phyloP scores from a whole-genome alignment of 2,113 vertebrate species.

The Pachypanchax playfairii region DNA sequence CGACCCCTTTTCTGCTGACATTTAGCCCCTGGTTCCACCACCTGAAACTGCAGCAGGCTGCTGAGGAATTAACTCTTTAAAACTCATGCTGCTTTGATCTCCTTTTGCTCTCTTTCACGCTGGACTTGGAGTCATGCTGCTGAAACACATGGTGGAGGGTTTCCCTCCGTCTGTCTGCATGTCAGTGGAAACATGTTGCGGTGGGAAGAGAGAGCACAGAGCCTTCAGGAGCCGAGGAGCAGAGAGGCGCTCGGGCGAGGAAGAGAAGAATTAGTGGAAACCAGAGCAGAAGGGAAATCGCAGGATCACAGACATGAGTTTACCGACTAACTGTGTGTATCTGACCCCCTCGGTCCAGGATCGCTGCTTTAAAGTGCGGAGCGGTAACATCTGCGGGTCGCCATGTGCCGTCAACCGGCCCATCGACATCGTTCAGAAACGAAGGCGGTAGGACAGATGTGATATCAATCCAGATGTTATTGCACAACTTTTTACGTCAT shows the following conservation, averaged over 20 bases:
- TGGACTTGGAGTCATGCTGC: slow-evolving; percentile 47
- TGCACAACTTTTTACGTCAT: slow-evolving; percentile 20
- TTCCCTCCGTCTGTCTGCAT: slow-evolving; percentile 46
- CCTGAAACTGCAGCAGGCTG: slow-evolving; percentile 17
- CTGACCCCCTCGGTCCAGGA: slow-evolving; percentile 63
- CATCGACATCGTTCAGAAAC: slow-evolving; percentile 83
- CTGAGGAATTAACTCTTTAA: slow-evolving; percentile 38
- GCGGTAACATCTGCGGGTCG: slow-evolving; percentile 78
- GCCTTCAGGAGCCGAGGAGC: slow-evolving; percentile 24
- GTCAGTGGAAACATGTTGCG: slow-evolving; percentile 58
- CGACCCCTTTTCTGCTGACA: slow-evolving; percentile 9
- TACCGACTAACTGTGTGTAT: slow-evolving; percentile 75
- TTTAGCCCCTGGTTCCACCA: slow-evolving; percentile 16
- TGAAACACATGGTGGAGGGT: slow-evolving; percentile 37
- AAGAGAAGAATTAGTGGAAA: slow-evolving; percentile 42
- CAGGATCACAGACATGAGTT: slow-evolving; percentile 74
- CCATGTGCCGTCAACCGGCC: slow-evolving; percentile 82
- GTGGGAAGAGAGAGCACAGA: slow-evolving; percentile 39
- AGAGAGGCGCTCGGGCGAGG: slow-evolving; percentile 29
- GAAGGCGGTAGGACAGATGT: slow-evolving; percentile 80
- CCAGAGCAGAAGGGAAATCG: slow-evolving; percentile 15
- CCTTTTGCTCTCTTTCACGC: neutral
- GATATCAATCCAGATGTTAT: slow-evolving; percentile 47
- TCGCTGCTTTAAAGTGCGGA: slow-evolving; percentile 71
- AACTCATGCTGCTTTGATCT: slow-evolving; percentile 8